A percentile compares a stretch with the other conserved stretches of the same genome.
These are phyloP conservation scores for Aulostomus chinensis DNA, from an alignment of 2,797 vertebrate species.

Conservation along the genomic window DNA sequence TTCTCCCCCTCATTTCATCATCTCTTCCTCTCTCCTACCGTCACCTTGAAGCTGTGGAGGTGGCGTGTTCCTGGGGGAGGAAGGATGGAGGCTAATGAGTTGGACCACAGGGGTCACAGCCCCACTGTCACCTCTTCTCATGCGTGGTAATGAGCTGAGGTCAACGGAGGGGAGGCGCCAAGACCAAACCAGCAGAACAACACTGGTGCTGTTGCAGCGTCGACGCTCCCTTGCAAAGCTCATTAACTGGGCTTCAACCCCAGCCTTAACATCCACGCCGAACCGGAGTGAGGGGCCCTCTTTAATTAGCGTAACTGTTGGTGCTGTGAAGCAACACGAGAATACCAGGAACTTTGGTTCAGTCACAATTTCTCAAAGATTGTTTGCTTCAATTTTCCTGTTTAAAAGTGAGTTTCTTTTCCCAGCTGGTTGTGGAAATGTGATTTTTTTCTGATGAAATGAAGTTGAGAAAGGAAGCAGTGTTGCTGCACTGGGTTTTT, in stretches of 20 bases:
- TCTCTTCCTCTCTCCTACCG: background rate
- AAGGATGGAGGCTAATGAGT: conserved; percentile 63
- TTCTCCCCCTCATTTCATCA: conserved; percentile 10
- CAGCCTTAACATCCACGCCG: conserved; percentile 20
- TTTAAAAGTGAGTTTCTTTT: too few species aligned
- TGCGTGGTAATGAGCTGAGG: conserved; percentile 56
- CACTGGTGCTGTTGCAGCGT: background rate
- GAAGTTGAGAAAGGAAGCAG: too few species aligned
- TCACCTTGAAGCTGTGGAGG: conserved; percentile 51
- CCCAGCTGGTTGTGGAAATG: background rate
- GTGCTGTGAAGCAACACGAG: background rate
- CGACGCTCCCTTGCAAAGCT: conserved; percentile 43
- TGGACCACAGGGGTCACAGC: conserved; percentile 39
- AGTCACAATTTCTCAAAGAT: too few species aligned
- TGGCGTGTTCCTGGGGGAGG: conserved; percentile 22
- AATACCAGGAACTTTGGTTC: too few species aligned
- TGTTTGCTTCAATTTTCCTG: too few species aligned
- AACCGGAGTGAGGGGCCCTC: conserved; percentile 25
- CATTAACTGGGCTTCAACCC: conserved; percentile 54
- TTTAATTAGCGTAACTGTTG: conserved; percentile 56
- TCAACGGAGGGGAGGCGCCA: conserved; percentile 17
- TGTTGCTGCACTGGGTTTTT: too few species aligned
- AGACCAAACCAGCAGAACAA: conserved; percentile 6
- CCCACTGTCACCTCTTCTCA: conserved; percentile 36
- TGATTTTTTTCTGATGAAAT: too few species aligned